Evolutionary conservation across 30 jellyfish, hydroid and myxozoan species (phyloP), one percentile per base, ranked within the genome.

Genomic region (Cassiopea andromeda): DNA sequence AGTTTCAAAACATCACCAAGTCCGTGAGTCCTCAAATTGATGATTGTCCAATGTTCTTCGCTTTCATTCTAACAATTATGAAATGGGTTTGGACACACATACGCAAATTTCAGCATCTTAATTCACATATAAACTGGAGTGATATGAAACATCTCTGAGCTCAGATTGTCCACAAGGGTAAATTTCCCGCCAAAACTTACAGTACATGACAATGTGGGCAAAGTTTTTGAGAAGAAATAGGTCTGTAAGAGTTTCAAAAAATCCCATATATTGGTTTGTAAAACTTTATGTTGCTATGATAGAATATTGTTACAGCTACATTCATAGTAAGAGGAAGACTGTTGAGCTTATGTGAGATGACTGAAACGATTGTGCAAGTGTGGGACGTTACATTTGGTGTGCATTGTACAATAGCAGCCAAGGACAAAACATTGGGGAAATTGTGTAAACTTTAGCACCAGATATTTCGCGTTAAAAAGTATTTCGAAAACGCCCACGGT

Each of bases 11-110:
- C 88, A 50, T 80, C 88, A 44, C 88, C 75, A 50, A 80, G 80
- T 19, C 88, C 78, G 60, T 57, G 75, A 66, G 88, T 64, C 60
- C 88, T 46, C 88, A 80, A 60, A 80, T 80, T 61, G 10, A 80
- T 80, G 1, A 61, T 18, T 59, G 59, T 80, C 8, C 73, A 15
- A 78, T 48, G 44, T 80, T 72, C 19, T 57, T 66, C 1, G 61
- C 60, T 58, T 80, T 80, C 80, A 66, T 16, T 80, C 88, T 80
- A 80, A 18, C 58, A 9, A 5, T 60, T 66, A 46, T 80, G 88
- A 5, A 57, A 67, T 8, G 88, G 78, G 60, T 80, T 80, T 18
- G 59, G 74, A 54, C 88, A 80, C 18, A 19, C 64, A 15, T 80
- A 60, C 64, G 78, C 18, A 38, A 57, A 80, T 18, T 60, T 60